phyloP scores from a whole-genome alignment of 1,140 invertebrate species.

The Drosophila athabasca region DNA sequence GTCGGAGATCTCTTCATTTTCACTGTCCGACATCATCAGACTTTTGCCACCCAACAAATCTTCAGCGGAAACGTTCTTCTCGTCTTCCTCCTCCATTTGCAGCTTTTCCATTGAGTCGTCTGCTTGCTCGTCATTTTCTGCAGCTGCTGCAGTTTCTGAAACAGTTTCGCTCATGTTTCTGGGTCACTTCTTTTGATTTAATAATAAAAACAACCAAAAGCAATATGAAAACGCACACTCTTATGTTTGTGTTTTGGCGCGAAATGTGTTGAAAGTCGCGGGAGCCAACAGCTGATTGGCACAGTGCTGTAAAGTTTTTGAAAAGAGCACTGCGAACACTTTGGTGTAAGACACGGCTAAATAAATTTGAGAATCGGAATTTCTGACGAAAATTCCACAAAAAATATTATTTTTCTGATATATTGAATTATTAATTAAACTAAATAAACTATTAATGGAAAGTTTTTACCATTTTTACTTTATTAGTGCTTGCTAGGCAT shows the following conservation, averaged over 20 bases:
- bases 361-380: neutral
- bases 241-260: conserved; percentile 56
- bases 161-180: conserved; percentile 65
- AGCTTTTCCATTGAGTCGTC: conserved; percentile 70
- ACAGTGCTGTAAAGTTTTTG: neutral
- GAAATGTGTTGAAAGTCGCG: conserved; percentile 35
- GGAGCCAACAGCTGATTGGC: conserved; percentile 22
- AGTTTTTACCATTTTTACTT: too few species aligned
- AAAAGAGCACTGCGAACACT: too few species aligned
- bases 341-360: conserved; percentile 1
- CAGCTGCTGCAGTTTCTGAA: conserved; percentile 55
- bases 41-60: conserved; percentile 72
- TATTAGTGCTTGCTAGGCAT: too few species aligned
- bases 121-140: conserved; percentile 57
- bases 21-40: conserved; percentile 72
- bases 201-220: conserved; percentile 37
- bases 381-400: neutral
- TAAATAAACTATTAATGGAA: too few species aligned
- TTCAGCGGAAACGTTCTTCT: conserved; percentile 66
- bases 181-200: conserved; percentile 52
- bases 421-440: too few species aligned
- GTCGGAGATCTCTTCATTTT: conserved; percentile 43
- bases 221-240: conserved; percentile 48
- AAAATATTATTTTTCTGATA: too few species aligned
- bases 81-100: conserved; percentile 68